Evolutionary conservation across 2,888 invertebrate species (phyloP).

Genomic region (Polia nebulosa): DNA sequence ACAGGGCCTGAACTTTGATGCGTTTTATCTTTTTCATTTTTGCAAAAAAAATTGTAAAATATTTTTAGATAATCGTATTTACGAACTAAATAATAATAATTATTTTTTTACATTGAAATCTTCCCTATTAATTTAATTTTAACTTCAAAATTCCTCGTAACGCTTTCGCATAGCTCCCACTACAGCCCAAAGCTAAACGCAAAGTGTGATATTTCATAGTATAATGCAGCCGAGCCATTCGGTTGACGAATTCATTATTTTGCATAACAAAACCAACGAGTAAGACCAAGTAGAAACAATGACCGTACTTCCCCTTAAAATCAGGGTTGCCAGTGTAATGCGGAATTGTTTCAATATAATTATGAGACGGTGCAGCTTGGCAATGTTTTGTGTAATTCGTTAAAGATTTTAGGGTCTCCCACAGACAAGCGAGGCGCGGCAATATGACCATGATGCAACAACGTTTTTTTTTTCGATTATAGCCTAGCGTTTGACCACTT

Average conservation of each 20-base stretch:
- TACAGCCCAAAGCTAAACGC: conserved; percentile 24
- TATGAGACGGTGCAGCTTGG: conserved; percentile 19
- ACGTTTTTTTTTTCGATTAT: no score
- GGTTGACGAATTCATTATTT: conserved; percentile 78
- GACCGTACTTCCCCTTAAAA: conserved; percentile 38
- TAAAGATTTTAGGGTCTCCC: background rate
- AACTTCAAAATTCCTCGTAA: no score
- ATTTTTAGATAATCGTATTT: no score
- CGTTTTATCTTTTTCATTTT: no score
- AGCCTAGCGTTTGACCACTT: no score
- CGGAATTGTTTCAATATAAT: conserved; percentile 42
- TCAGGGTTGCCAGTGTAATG: conserved; percentile 50
- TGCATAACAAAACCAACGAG: conserved; percentile 77
- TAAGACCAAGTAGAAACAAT: conserved; percentile 60
- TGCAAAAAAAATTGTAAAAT: no score
- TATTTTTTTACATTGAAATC: no score
- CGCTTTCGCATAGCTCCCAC: conserved; percentile 39
- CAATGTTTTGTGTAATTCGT: conserved; percentile 1
- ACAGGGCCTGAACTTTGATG: no score
- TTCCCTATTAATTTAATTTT: no score
- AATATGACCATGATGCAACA: background rate
- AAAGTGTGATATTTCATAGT: conserved; percentile 63
- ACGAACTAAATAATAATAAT: no score
- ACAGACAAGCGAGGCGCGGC: background rate
- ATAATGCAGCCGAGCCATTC: conserved; percentile 64